phyloP scores from a whole-genome alignment of 2,888 invertebrate species.

The Napeogenes inachia region DNA sequence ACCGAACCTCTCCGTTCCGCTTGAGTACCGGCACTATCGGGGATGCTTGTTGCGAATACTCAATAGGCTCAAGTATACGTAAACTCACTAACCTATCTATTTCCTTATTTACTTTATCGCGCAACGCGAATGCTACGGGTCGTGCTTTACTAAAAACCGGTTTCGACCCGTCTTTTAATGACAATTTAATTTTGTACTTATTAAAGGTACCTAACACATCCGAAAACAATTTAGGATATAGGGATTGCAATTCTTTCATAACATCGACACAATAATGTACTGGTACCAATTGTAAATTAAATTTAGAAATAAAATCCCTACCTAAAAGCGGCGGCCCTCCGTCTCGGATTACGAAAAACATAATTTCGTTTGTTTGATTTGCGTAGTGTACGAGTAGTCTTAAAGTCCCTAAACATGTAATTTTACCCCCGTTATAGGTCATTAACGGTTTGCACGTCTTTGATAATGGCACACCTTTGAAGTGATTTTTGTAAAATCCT shows the following conservation, averaged over 20 bases:
- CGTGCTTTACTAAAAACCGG: constrained; percentile 28
- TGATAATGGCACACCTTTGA: constrained; percentile 7
- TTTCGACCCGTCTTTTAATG: constrained; percentile 25
- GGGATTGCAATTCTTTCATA: too few species aligned
- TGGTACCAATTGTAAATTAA: constrained; percentile 24
- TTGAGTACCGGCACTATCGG: constrained; percentile 27
- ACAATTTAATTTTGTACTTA: constrained; percentile 20
- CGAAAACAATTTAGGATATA: constrained; percentile 9
- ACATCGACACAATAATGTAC: constrained; percentile 10
- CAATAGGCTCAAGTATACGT: constrained; percentile 19
- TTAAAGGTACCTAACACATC: constrained; percentile 13
- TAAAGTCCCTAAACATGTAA: too few species aligned
- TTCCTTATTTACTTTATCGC: constrained; percentile 21
- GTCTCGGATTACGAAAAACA: constrained; percentile 3
- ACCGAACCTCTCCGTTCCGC: constrained; percentile 12
- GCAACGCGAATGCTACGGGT: constrained; percentile 18
- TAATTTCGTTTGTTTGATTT: neutral
- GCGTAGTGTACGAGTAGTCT: too few species aligned
- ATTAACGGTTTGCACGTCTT: neutral
- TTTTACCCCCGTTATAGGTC: constrained; percentile 17
- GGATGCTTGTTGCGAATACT: constrained; percentile 23
- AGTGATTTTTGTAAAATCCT: constrained; percentile 20
- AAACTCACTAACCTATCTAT: constrained; percentile 18
- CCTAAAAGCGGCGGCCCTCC: constrained; percentile 27
- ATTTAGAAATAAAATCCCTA: constrained; percentile 29